phyloP scores from a whole-genome alignment of 2,888 invertebrate species.

The Flabesymbios commensalis region DNA sequence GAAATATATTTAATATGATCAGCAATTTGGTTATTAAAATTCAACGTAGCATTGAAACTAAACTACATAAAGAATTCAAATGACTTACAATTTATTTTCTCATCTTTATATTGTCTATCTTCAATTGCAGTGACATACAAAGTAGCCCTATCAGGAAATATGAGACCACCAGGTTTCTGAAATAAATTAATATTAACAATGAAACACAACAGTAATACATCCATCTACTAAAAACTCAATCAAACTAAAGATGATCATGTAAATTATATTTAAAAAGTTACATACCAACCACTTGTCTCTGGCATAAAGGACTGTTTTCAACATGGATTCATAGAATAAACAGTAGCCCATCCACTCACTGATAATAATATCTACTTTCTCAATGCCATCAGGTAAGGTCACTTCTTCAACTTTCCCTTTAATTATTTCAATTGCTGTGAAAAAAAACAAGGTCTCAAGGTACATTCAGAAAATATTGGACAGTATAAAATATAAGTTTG shows the following conservation, averaged over 20 bases:
- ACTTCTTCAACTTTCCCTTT: slow-evolving; percentile 86
- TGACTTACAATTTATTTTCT: slow-evolving; percentile 91
- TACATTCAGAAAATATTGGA: too few relatives aligned
- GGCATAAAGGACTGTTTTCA: slow-evolving; percentile 98
- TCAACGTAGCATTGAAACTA: too few relatives aligned
- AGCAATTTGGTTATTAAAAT: too few relatives aligned
- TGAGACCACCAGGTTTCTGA: slow-evolving; percentile 79
- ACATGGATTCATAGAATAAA: slow-evolving; percentile 98
- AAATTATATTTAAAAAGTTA: too few relatives aligned
- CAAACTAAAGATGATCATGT: too few relatives aligned
- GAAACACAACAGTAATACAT: background rate
- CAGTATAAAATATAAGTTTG: too few relatives aligned
- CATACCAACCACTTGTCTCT: slow-evolving; percentile 91
- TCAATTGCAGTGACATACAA: slow-evolving; percentile 82
- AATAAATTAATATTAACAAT: background rate
- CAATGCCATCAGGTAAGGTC: slow-evolving; percentile 83
- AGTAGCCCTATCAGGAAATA: slow-evolving; percentile 91
- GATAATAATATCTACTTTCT: slow-evolving; percentile 89
- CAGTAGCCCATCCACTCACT: slow-evolving; percentile 84
- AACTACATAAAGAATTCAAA: too few relatives aligned
- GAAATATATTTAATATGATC: too few relatives aligned
- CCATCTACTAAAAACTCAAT: too few relatives aligned
- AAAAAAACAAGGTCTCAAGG: too few relatives aligned
- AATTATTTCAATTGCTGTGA: slow-evolving; percentile 61
- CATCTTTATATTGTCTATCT: slow-evolving; percentile 99